Base-by-base conservation (phyloP, 2,113 vertebrate species). In the Barbus barbus region DNA sequence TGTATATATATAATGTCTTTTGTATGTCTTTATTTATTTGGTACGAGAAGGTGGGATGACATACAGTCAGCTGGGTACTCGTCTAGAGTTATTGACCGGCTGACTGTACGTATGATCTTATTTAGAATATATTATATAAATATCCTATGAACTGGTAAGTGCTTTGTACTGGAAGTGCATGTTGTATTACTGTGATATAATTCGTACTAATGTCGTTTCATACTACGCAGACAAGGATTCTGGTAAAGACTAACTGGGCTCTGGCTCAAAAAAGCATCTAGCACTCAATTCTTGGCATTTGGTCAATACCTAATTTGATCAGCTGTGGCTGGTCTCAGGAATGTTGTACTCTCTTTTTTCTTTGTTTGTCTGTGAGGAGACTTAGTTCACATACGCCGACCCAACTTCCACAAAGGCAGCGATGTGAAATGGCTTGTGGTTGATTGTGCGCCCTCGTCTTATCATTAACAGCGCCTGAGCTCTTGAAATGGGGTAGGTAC, bases 401-500 rank as follows among this genome's bases (percentile, higher is more conserved):
- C 86, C 81, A 71, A 44, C 74, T 83, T 86, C 73, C 84, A 56
- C 46, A 78, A 84, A 87, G 41, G 72, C 44, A 63, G 84, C 75
- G 65, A 48, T 75, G 36, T 46, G 73, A 83, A 84, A 85, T 84
- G 65, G 73, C 31, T 74, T 87, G 84, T 24, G 67, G 84, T 89
- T 85, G 88, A 81, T 83, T 60, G 86, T 51, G 84, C 53, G 22
- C 82, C 61, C 44, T 65, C 28, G 31, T 44, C 60, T 84, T 82
- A 56, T 74, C 75, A 61, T 87, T 90, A 82, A 69, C 82, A 13
- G 51, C 9, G 7, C 31, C 56, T 8, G 9, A 74, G 80, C 72
- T 78, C 86, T 74, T 53, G 82, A 78, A 83, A 78, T 85, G 67
- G 24, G 76, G 63, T 78, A 88, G 86, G 86, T 86, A 76, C 72